Base-by-base conservation (phyloP, 2,113 vertebrate genomes). In the Ctenodactylus gundi region DNA sequence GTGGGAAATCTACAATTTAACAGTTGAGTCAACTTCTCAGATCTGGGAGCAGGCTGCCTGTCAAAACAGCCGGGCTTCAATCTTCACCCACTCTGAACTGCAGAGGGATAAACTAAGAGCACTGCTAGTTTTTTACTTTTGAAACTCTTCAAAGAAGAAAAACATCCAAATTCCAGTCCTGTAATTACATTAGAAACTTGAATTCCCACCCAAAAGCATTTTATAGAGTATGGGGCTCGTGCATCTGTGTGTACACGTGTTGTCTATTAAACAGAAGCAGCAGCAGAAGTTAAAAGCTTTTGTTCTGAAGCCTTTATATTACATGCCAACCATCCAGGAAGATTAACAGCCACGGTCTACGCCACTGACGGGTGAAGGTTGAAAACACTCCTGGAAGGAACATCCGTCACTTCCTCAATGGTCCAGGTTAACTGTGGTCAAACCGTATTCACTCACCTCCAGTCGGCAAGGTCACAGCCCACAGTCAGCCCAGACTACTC, bases 31-130 rank as follows among this genome's bases (percentile, higher is more conserved):
- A 97, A 95, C 91, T 68, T 83, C 46, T 70, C 72, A 73, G 73
- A 90, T 96, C 92, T 96, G 12, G 84, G 88, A 92, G 94, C 97
- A 92, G 94, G 67, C 34, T 51, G 77, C 84, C 97, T 98, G 98
- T 98, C 98, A 98, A 98, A 98, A 97, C 97, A 98, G 75, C 97
- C 93, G 85, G 91, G 95, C 97, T 97, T 97, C 25, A 39, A 82
- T 97, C 49, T 94, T 97, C 29, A 34, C 96, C 96, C 41, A 98
- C 96, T 97, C 94, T 75, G 94, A 96, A 85, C 94, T 92, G 15
- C 82, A 82, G 0, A 6, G 94, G 65, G 27, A 89, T 75, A 70
- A 80, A 86, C 68, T 57, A 65, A 85, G 55, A 57, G 23, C 44
- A 65, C 51, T 83, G 87, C 64, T 39, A 5, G 41, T 41, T 87